Conservation (phyloP, 2,797 vertebrate species). For the Cossypha niveicapilla region DNA sequence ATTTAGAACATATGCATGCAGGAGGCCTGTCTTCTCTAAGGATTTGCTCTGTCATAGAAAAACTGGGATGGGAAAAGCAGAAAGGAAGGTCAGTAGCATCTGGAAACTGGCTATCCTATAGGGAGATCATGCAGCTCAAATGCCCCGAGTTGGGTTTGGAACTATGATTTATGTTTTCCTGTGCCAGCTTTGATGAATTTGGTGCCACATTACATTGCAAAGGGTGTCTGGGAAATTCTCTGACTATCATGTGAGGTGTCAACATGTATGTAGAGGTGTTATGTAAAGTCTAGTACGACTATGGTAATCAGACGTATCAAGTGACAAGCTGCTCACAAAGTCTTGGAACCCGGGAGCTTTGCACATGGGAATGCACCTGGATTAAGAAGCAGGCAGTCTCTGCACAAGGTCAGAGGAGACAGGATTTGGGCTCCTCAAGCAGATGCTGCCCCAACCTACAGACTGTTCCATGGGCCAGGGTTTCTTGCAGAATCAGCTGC, state of each 20-base stretch:
- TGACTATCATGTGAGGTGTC: conserved; percentile 68
- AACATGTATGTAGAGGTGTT: conserved; percentile 67
- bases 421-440: background rate
- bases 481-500: background rate
- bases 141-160: background rate
- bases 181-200: conserved; percentile 56
- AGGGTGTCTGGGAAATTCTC: conserved; percentile 60
- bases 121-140: background rate
- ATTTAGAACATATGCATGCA: background rate
- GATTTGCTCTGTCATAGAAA: background rate
- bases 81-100: background rate
- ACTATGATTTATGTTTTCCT: conserved; percentile 17
- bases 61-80: background rate
- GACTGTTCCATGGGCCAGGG: background rate
- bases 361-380: conserved; percentile 42
- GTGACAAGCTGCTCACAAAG: conserved; percentile 63
- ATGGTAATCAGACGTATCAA: conserved; percentile 59
- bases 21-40: background rate
- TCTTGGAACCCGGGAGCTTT: conserved; percentile 41
- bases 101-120: background rate
- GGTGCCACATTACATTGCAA: conserved; percentile 54
- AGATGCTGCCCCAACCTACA: background rate
- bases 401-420: background rate
- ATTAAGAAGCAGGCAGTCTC: conserved; percentile 1
- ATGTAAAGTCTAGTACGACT: conserved; percentile 65